Evolutionary conservation across 2,888 invertebrate genomes (phyloP).

Genomic region (Nasonia oneida): DNA sequence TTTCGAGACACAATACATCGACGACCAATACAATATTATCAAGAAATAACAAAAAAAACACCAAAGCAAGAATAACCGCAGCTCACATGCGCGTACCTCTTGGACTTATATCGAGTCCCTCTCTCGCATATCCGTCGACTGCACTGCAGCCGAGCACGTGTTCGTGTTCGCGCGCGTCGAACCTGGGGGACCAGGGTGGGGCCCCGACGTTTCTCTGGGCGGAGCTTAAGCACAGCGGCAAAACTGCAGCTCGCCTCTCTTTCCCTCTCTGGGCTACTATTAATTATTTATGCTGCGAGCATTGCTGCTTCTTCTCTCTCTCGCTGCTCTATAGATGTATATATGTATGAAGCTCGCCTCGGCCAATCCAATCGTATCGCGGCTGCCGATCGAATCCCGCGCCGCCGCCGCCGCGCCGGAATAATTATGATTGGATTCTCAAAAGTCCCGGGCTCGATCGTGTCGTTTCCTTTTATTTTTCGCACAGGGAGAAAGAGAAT

Average conservation of each 20-base stretch:
- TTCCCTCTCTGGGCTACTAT: constrained; percentile 74
- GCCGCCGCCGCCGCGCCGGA: constrained; percentile 70
- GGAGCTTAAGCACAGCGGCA: constrained; percentile 72
- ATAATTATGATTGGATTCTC: constrained; percentile 78
- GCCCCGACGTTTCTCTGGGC: constrained; percentile 77
- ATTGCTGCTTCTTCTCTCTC: constrained; percentile 68
- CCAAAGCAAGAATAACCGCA: background rate
- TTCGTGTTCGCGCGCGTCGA: background rate
- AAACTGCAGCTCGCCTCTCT: constrained; percentile 43
- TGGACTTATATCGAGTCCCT: background rate
- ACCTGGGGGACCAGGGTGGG: constrained; percentile 74
- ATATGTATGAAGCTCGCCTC: constrained; percentile 62
- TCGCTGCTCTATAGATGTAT: constrained; percentile 51
- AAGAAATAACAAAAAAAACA: background rate
- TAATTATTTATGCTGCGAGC: constrained; percentile 78
- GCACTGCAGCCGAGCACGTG: constrained; percentile 1
- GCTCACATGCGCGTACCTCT: background rate
- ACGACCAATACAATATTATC: background rate
- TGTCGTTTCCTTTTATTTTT: constrained; percentile 41
- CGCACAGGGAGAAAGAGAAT: constrained; percentile 11
- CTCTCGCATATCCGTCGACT: background rate
- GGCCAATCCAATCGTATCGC: constrained; percentile 76
- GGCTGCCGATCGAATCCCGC: constrained; percentile 76
- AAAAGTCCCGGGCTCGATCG: constrained; percentile 36
- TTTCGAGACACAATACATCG: too few species aligned